Conservation (phyloP, 2,888 invertebrate genomes). For the Hermaeophaga mercurialis region DNA sequence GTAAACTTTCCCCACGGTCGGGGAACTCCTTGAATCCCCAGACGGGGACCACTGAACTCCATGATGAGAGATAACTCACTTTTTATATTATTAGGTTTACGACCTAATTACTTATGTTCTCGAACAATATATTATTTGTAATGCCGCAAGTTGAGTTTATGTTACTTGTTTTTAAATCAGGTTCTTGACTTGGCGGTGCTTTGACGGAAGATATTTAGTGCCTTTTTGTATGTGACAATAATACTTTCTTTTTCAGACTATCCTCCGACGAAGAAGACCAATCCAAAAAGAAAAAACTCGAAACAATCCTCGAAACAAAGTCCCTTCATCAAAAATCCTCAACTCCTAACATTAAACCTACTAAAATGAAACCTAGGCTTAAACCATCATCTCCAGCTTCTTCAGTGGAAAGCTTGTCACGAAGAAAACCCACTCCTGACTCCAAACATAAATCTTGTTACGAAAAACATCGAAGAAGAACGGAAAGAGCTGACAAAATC, state of each 20-base stretch:
- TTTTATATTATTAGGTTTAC: no score
- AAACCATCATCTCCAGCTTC: constrained; percentile 54
- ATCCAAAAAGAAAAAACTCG: constrained; percentile 45
- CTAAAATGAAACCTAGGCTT: constrained; percentile 43
- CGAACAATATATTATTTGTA: no score
- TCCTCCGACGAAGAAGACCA: constrained; percentile 54
- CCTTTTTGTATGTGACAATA: no score
- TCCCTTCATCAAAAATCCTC: constrained; percentile 50
- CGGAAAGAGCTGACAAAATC: constrained; percentile 26
- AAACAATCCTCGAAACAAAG: constrained; percentile 57
- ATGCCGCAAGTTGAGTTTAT: no score
- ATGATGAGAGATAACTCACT: no score
- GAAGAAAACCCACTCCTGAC: constrained; percentile 31
- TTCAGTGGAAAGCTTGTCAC: constrained; percentile 53
- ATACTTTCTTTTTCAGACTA: constrained; percentile 20
- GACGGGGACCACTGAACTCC: no score
- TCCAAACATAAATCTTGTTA: constrained; percentile 31
- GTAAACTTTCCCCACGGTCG: no score
- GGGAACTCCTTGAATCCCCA: no score
- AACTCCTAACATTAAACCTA: constrained; percentile 27
- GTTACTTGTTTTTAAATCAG: no score
- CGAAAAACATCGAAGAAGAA: constrained; percentile 39
- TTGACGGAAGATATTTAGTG: no score
- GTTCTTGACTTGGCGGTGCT: neutral
- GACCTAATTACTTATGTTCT: no score